A percentile compares a stretch with the other conserved stretches of the same genome.
phyloP scores from a whole-genome alignment of 2,797 vertebrate genomes.

The Heterohyrax brucei region DNA sequence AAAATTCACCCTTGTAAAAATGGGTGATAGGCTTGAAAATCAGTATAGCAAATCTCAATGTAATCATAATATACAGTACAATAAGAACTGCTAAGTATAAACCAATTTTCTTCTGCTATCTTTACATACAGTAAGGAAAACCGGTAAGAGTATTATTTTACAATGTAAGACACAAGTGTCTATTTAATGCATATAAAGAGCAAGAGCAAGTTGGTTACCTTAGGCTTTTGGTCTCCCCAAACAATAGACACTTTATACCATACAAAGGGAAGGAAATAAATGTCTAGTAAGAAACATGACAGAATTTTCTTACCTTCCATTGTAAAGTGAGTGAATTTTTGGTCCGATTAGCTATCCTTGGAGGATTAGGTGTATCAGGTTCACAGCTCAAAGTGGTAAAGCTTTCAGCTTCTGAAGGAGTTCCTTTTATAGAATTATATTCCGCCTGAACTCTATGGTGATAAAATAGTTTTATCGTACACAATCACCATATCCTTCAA shows the following conservation, averaged over 20 bases:
- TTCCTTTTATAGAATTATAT: slow-evolving; percentile 95
- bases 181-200: slow-evolving; percentile 15
- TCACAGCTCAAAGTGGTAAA: slow-evolving; percentile 97
- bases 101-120: background rate
- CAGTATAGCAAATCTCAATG: background rate
- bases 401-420: slow-evolving; percentile 95
- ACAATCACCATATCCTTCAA: slow-evolving; percentile 61
- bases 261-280: background rate
- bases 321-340: slow-evolving; percentile 97
- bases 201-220: slow-evolving; percentile 1
- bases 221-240: slow-evolving; percentile 56
- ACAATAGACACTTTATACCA: slow-evolving; percentile 33
- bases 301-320: slow-evolving; percentile 95
- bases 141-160: slow-evolving; percentile 29
- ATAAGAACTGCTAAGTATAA: slow-evolving; percentile 40
- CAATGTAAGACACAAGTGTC: slow-evolving; percentile 36
- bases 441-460: slow-evolving; percentile 94
- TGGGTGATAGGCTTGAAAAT: background rate
- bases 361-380: slow-evolving; percentile 95
- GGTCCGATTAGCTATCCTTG: slow-evolving; percentile 96
- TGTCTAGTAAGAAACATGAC: slow-evolving; percentile 20
- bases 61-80: slow-evolving; percentile 3
- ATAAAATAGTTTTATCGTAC: slow-evolving; percentile 71
- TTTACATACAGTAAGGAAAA: slow-evolving; percentile 61
- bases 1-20: background rate